Base-by-base conservation (phyloP, 2,888 invertebrate genomes). In the Ochlodes sylvanus region DNA sequence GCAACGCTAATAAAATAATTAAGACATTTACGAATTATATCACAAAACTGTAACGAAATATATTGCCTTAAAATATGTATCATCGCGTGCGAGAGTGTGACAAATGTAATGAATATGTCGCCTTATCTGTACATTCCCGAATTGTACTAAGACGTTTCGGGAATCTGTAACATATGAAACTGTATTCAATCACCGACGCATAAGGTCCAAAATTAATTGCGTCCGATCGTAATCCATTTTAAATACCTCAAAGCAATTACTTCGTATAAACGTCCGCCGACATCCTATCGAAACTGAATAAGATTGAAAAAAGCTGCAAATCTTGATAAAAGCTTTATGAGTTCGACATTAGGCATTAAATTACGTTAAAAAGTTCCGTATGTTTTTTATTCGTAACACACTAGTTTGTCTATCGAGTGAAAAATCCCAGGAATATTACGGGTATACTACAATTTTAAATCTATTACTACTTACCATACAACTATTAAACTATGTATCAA, bases 191-290 rank as follows among this genome's bases (percentile, higher is more conserved):
- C 9, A 17, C 54, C 21, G n/a, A 19, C 21, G 50, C 21, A 15
- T 69, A 73, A 61, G 60, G 71, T 69, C 34, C 55, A 44, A 56
- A 64, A 58, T 71, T 56, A 42, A 17, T 68, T 72, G 50, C 42
- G 17, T 2, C 15, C 71, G 12, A 38, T 44, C 34, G 63, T 77
- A 76, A 76, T 74, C 74, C 79, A 76, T 77, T 77, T 80, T 77
- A 79, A 79, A 80, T 82, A 78, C 77, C 76, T 73, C 72, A 65
- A 64, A 75, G 79, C 78, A 81, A 83, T 82, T 83, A 81, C 81
- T 81, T 75, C 73, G 79, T 75, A 81, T 83, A 78, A 80, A 82
- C 76, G 79, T 83, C 78, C 64, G 73, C 75, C 72, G 75, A 78
- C 77, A 76, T 80, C 76, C 77, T 77, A 81, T 77, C 73, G 77